A percentile compares a stretch with the other conserved stretches of the same genome.
phyloP scores from a whole-genome alignment of 1,140 invertebrate species.

The Drosophila littoralis region DNA sequence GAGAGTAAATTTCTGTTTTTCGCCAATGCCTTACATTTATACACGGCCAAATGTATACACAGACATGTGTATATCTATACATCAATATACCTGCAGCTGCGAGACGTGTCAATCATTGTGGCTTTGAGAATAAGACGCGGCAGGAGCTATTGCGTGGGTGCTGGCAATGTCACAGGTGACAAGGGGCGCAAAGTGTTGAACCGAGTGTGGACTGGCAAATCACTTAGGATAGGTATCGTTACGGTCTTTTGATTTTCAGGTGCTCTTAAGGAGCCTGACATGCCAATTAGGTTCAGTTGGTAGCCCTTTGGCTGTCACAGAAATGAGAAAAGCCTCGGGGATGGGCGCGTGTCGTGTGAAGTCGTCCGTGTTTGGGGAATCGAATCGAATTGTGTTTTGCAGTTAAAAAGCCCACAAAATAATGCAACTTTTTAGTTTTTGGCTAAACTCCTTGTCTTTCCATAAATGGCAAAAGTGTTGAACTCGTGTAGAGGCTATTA shows the following conservation, averaged over 20 bases:
- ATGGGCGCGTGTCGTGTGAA: neutral
- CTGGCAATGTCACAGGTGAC: constrained; percentile 22
- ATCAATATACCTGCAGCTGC: constrained; percentile 4
- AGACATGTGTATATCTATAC: neutral
- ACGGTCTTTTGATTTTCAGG: constrained; percentile 20
- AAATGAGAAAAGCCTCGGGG: neutral
- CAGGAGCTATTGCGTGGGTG: constrained; percentile 21
- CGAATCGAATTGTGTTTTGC: neutral
- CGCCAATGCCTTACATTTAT: neutral
- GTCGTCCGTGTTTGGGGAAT: neutral
- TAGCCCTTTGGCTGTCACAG: constrained; percentile 20
- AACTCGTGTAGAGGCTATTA: no score
- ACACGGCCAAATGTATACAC: neutral
- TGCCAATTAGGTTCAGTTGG: constrained; percentile 37
- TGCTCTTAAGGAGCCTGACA: constrained; percentile 1
- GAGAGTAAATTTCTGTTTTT: constrained; percentile 47
- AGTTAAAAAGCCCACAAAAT: neutral
- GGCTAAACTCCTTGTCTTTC: neutral
- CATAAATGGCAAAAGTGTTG: neutral
- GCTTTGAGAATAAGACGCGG: constrained; percentile 29
- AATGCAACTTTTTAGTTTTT: neutral
- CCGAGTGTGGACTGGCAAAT: constrained; percentile 15
- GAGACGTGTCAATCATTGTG: constrained; percentile 64
- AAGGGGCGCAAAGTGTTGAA: constrained; percentile 8
- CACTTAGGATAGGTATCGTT: constrained; percentile 7